Evolutionary conservation across 2,888 invertebrate species (phyloP), one percentile per base, ranked within the genome.

Genomic region (Quadroppia sp.): DNA sequence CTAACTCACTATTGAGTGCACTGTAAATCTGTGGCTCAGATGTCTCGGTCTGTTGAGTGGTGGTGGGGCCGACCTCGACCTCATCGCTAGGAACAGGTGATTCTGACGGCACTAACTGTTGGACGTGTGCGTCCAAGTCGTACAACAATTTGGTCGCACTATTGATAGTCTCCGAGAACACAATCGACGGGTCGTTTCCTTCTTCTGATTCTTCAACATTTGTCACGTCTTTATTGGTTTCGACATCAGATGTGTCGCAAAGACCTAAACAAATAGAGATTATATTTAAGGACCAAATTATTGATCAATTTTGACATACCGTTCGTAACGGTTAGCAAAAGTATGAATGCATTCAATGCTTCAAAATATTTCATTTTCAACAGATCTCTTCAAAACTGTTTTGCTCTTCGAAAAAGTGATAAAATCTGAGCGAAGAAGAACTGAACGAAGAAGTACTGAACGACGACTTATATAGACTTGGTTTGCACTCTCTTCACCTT

Each of bases 101-200:
- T 23, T 56, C 56, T 20, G 56, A 56, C 3, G 61, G 61, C 1
- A 75, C 23, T 6, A 71, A 45, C 28, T 71, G 36, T 17, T 70
- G 40, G n/a, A 75, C 70, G 17, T 72, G 59, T 11, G 45, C 75
- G 17, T 75, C 75, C 53, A 75, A 45, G 59, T 75, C 75, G 28
- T 69, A 69, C n/a, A 75, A 53, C 36, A 75, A 59, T 67, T 73
- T 73, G 32, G 64, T 75, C 20, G 75, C 73, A 45, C 71, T 74
- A 40, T 69, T 73, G 28, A 75, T 59, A 1, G 75, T 50, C 13
- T 72, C 71, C n/a, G n/a, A 17, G 36, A 61, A 61, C 15, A 28
- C 61, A 11, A 61, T 61, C 13, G 30, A 6, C 2, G 61, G 6
- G 4, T 61, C 61, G n/a, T 13, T 61, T 15, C 17, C 28, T 17